These are phyloP conservation scores for Chondrilla cf. caribensis DNA, from an alignment of 37 sponge, comb jelly and placozoan genomes.

Conservation along the genomic window DNA sequence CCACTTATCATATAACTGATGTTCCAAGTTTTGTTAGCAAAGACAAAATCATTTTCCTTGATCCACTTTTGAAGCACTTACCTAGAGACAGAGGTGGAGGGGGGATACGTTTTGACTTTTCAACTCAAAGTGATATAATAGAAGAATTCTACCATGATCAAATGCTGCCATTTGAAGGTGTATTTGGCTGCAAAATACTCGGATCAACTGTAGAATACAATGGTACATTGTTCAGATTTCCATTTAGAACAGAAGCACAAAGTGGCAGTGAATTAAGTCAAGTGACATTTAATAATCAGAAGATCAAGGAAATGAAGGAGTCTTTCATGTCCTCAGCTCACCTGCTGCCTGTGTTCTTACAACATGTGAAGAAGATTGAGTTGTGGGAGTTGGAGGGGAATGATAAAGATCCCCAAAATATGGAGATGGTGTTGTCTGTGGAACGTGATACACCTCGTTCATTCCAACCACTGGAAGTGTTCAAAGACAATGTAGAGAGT, in stretches of 20 bases:
- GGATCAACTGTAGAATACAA: slow-evolving; percentile 29
- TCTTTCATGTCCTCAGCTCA: slow-evolving; percentile 18
- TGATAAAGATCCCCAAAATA: not conserved
- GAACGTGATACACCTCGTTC: not conserved
- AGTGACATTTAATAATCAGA: not conserved
- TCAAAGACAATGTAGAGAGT: not conserved
- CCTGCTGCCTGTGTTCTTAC: slow-evolving; percentile 55
- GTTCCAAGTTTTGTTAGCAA: slow-evolving; percentile 86
- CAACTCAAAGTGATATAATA: not conserved
- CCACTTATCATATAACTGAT: slow-evolving; percentile 76
- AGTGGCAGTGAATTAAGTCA: slow-evolving; percentile 39
- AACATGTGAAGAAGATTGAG: slow-evolving; percentile 43
- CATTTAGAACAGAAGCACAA: slow-evolving; percentile 37
- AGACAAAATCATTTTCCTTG: slow-evolving; percentile 59
- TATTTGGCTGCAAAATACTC: slow-evolving; percentile 68
- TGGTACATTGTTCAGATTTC: slow-evolving; percentile 82
- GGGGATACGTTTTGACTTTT: slow-evolving; percentile 57
- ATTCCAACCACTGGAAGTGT: not conserved
- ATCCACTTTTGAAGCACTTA: slow-evolving; percentile 70
- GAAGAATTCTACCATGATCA: slow-evolving; percentile 49
- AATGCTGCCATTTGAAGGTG: slow-evolving; percentile 58
- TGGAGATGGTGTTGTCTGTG: not conserved
- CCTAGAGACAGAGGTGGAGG: slow-evolving; percentile 20
- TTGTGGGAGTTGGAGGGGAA: slow-evolving; percentile 33
- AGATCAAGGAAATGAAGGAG: slow-evolving; percentile 14